phyloP scores from a whole-genome alignment of 2,113 vertebrate species.

The Gallinago media region DNA sequence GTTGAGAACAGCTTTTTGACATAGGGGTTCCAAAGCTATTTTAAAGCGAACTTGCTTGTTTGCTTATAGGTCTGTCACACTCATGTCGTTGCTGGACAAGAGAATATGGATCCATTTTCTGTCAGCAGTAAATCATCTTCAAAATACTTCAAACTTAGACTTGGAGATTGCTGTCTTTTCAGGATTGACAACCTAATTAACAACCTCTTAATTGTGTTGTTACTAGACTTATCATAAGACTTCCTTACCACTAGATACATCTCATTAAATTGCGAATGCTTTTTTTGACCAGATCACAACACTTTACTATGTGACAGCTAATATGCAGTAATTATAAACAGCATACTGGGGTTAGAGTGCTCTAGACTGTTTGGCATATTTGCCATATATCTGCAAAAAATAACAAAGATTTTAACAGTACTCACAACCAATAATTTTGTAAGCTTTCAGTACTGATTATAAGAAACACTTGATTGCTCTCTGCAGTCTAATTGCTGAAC shows the following conservation, averaged over 20 bases:
- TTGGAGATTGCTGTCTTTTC: neutral
- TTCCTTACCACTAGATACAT: neutral
- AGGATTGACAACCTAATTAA: neutral
- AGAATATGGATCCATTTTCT: neutral
- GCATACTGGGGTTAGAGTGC: fast-evolving
- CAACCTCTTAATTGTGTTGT: neutral
- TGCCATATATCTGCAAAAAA: neutral
- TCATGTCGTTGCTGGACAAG: neutral
- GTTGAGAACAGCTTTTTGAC: neutral
- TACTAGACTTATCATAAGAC: no score
- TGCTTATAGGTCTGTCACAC: neutral
- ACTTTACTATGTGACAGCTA: neutral
- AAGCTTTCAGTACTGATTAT: neutral
- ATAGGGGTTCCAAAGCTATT: neutral
- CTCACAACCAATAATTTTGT: neutral
- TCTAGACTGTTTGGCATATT: neutral
- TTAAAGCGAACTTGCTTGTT: neutral
- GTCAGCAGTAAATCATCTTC: neutral
- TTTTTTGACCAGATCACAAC: neutral
- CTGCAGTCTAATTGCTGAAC: neutral
- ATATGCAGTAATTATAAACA: neutral
- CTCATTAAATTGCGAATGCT: neutral
- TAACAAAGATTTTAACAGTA: neutral
- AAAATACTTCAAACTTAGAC: neutral
- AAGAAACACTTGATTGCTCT: neutral